Evolutionary conservation across 92 coral and sea anemone species (phyloP), one percentile per base, ranked within the genome.

Genomic region (Heliopora coerulea): DNA sequence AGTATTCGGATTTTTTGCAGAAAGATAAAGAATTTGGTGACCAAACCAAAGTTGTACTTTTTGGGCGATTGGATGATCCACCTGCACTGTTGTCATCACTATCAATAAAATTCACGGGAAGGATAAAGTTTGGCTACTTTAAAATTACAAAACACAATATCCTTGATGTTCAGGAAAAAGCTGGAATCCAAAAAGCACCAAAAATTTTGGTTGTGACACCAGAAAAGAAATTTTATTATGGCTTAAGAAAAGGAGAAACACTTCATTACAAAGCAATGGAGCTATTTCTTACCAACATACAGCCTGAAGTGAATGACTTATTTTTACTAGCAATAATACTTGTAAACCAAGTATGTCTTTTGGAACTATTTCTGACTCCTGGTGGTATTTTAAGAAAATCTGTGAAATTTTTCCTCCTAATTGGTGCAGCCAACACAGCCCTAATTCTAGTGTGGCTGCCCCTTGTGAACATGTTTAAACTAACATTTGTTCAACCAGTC

Each of bases 241-340:
- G 99, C 9, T 30, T 65, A 10, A 66, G 91, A 74, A 88, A 77
- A 65, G 99, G 99, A 63, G 99, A 95, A 26, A 62, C 83, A 59
- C 60, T 87, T 56, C 81, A 82, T 32, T 95, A 83, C 59, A 64
- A 54, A 31, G 77, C 88, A 0, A 74, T 95, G 76, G 88, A 95
- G 37, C 74, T 95, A 31, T 95, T 85, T 64, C 62, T 95, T 26
- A 90, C 78, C 72, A 90, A 93, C 26, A 75, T 95, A 20, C 91
- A 95, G 52, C 99, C 99, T 8, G 99, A 95, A 76, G 95, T 84
- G 32, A 95, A 95, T 76, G 99, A 95, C 49, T 59, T 95, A 37
- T 95, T 95, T 65, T 63, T 90, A 72, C 78, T 85, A 61, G 83
- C 84, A 15, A 76, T 95, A 59, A 59, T 73, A 19, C 67, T 91